phyloP scores from a whole-genome alignment of 1,140 invertebrate species.

The Chionoecetes opilio region DNA sequence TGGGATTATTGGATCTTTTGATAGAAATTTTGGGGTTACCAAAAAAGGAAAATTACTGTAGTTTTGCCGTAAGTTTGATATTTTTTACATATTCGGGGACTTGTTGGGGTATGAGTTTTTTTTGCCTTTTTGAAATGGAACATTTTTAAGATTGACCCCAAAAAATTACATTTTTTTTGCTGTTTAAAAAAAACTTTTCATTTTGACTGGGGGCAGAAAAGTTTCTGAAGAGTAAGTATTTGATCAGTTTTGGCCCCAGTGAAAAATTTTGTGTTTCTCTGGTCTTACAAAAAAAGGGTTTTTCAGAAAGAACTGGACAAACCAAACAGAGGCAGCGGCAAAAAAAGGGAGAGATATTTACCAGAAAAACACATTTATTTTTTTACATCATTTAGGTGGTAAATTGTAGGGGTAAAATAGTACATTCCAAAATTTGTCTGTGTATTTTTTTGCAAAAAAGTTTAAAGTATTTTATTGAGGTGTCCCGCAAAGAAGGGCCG shows the following conservation, averaged over 20 bases:
- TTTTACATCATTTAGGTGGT: slow-evolving; percentile 44
- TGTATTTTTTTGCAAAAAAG: neutral
- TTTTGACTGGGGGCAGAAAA: slow-evolving; percentile 1
- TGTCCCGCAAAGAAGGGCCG: too few relatives aligned
- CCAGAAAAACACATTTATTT: neutral
- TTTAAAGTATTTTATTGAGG: too few relatives aligned
- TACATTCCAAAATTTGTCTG: neutral
- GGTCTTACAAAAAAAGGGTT: slow-evolving; percentile 76
- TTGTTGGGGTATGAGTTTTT: too few relatives aligned
- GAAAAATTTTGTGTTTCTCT: slow-evolving; percentile 68
- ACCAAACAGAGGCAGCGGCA: slow-evolving; percentile 72
- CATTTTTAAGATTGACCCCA: too few relatives aligned
- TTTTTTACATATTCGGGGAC: too few relatives aligned
- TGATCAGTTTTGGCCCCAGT: slow-evolving; percentile 51
- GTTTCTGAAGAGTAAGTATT: slow-evolving; percentile 1
- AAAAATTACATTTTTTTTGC: too few relatives aligned
- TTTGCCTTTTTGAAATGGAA: too few relatives aligned
- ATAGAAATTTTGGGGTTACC: too few relatives aligned
- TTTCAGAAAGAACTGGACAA: slow-evolving; percentile 76
- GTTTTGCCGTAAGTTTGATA: too few relatives aligned
- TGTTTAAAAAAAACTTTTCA: neutral
- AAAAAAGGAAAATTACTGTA: too few relatives aligned
- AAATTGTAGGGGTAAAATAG: neutral
- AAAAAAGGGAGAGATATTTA: slow-evolving; percentile 71
- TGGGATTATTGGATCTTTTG: too few relatives aligned